Evolutionary conservation across 2,797 vertebrate genomes (phyloP).

Genomic region (Hoplostethus mediterraneus): DNA sequence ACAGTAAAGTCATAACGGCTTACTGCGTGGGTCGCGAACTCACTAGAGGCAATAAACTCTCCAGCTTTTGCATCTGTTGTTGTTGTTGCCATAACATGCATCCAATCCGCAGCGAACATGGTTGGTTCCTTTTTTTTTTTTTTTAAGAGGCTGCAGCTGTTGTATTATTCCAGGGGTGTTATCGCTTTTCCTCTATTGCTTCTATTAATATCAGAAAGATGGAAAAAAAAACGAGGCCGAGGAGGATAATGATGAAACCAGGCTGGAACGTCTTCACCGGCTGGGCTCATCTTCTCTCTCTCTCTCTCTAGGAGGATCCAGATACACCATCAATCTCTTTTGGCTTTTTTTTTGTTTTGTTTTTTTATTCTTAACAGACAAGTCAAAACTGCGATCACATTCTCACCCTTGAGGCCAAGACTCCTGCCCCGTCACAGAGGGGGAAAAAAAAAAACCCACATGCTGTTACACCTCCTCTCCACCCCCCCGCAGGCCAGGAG

Average conservation of each 20-base stretch:
- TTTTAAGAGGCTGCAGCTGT: conserved; percentile 61
- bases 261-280: conserved; percentile 25
- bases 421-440: conserved; percentile 32
- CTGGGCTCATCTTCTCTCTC: background rate
- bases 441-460: conserved; percentile 28
- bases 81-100: conserved; percentile 68
- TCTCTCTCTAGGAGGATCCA: conserved; percentile 9
- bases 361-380: conserved; percentile 47
- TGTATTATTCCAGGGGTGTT: conserved; percentile 50
- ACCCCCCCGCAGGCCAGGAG: background rate
- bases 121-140: too few relatives aligned
- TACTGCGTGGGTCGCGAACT: conserved; percentile 34
- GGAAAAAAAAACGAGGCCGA: conserved; percentile 20
- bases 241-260: conserved; percentile 50
- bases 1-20: conserved; percentile 42
- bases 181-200: conserved; percentile 22
- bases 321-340: conserved; percentile 41
- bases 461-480: conserved; percentile 25
- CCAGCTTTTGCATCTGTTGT: conserved; percentile 52
- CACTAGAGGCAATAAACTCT: conserved; percentile 38
- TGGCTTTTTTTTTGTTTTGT: conserved; percentile 58
- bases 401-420: conserved; percentile 49
- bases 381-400: conserved; percentile 58
- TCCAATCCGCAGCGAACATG: conserved; percentile 16
- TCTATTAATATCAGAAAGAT: conserved; percentile 49